Percentiles rank a stretch among this genome's conserved stretches.
Evolutionary conservation across 1,140 invertebrate genomes (phyloP).

Genomic region (Brachystomella parvula): DNA sequence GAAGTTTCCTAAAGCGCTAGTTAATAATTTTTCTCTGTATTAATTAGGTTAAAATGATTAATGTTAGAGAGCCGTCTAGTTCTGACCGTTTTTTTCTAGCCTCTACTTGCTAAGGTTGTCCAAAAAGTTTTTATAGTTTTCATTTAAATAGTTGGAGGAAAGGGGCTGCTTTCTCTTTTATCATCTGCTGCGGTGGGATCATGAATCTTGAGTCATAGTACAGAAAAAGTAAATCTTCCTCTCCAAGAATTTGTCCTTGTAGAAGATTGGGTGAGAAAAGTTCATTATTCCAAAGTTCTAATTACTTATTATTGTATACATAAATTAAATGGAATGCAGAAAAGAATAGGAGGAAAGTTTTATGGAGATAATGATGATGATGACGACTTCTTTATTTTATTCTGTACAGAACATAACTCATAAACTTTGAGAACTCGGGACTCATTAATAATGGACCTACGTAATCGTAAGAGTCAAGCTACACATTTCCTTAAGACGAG

Average conservation of each 20-base stretch:
- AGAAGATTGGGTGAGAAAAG: no score
- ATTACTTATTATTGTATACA: slow-evolving; percentile 1
- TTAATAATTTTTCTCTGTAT: no score
- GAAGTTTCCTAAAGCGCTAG: no score
- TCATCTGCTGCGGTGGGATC: no score
- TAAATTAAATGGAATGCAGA: slow-evolving; percentile 5
- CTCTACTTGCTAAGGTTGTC: background rate
- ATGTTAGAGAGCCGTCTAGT: no score
- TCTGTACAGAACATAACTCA: slow-evolving; percentile 11
- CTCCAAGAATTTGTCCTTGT: no score
- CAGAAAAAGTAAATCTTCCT: no score
- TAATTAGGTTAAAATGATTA: no score
- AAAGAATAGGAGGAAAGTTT: background rate
- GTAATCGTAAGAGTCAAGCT: slow-evolving; percentile 5
- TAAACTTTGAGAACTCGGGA: background rate
- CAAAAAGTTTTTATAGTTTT: no score
- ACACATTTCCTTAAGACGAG: background rate
- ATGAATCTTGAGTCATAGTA: background rate
- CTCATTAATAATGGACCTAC: slow-evolving; percentile 1
- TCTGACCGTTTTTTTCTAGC: no score
- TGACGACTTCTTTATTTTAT: slow-evolving; percentile 9
- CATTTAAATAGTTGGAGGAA: no score
- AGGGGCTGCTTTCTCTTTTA: no score
- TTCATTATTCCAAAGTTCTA: background rate
- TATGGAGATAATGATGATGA: slow-evolving; percentile 10